Evolutionary conservation across 1,140 invertebrate genomes (phyloP).

Genomic region (Thalassaphorura encarpata): DNA sequence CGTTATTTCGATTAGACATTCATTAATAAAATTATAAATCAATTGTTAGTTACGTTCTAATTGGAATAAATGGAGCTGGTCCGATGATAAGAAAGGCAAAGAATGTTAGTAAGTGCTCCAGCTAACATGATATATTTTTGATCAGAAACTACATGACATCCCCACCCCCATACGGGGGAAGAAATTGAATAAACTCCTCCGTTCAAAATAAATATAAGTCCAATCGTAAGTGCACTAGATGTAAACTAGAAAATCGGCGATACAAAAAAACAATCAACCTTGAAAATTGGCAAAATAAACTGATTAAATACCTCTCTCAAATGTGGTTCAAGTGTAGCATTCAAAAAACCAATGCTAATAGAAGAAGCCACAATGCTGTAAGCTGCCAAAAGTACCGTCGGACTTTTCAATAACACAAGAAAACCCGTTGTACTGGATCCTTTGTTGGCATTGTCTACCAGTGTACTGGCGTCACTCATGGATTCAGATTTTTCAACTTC

Average conservation of each 20-base stretch:
- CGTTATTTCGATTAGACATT: background rate
- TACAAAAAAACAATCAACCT: no score
- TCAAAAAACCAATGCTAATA: slow-evolving; percentile 56
- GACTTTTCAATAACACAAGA: slow-evolving; percentile 51
- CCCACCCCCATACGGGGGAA: slow-evolving; percentile 61
- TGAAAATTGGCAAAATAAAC: slow-evolving; percentile 49
- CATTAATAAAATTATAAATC: background rate
- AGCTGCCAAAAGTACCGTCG: slow-evolving; percentile 55
- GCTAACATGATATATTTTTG: slow-evolving; percentile 57
- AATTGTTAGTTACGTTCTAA: slow-evolving; percentile 45
- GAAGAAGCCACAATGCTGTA: slow-evolving; percentile 60
- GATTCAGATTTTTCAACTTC: slow-evolving; percentile 71
- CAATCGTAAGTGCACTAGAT: slow-evolving; percentile 60
- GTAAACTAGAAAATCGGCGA: slow-evolving; percentile 42
- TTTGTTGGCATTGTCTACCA: no score
- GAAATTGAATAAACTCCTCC: slow-evolving; percentile 60
- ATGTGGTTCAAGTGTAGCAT: slow-evolving; percentile 70
- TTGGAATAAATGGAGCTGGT: slow-evolving; percentile 60
- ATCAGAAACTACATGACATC: slow-evolving; percentile 55
- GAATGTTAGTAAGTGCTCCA: slow-evolving; percentile 54
- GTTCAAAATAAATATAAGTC: slow-evolving; percentile 77
- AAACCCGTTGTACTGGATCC: slow-evolving; percentile 34
- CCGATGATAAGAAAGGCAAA: slow-evolving; percentile 59
- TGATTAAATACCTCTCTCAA: slow-evolving; percentile 62
- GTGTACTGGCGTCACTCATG: slow-evolving; percentile 45